Percentiles rank a stretch among this genome's conserved stretches.
Evolutionary conservation across 2,888 invertebrate genomes (phyloP).

Genomic region (Eurois occulta): DNA sequence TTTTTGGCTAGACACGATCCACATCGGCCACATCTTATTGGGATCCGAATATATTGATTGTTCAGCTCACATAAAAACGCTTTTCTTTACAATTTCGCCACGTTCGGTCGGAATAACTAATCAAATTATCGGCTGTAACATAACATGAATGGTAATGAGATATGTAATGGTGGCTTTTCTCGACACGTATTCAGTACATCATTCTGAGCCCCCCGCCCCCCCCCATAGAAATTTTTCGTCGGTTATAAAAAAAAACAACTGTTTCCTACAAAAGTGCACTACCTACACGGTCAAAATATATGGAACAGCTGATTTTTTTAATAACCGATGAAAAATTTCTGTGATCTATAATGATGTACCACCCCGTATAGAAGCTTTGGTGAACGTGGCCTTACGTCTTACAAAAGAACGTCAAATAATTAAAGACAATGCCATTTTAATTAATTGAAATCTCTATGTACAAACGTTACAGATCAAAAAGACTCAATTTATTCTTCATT

Average conservation of each 20-base stretch:
- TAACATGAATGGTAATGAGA: constrained; percentile 28
- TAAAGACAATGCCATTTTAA: constrained; percentile 8
- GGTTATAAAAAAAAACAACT: too few relatives aligned
- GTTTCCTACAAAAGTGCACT: too few relatives aligned
- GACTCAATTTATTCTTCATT: background rate
- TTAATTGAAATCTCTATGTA: background rate
- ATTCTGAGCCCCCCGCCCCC: too few relatives aligned
- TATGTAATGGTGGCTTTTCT: background rate
- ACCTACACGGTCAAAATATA: too few relatives aligned
- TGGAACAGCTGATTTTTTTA: too few relatives aligned
- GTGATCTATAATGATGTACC: too few relatives aligned
- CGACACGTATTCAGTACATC: too few relatives aligned
- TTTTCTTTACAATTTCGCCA: constrained; percentile 20
- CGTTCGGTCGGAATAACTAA: constrained; percentile 13
- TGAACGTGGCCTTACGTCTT: background rate
- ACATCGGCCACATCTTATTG: background rate
- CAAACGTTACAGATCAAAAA: background rate
- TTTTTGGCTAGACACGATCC: background rate
- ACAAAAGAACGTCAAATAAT: constrained; percentile 4
- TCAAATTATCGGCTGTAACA: constrained; percentile 12
- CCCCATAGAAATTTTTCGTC: too few relatives aligned
- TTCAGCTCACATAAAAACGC: constrained; percentile 17
- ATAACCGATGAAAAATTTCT: too few relatives aligned
- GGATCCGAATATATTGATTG: constrained; percentile 16
- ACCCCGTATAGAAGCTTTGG: too few relatives aligned